Evolutionary conservation across 1,140 invertebrate species (phyloP).

Genomic region (Procambarus clarkii): DNA sequence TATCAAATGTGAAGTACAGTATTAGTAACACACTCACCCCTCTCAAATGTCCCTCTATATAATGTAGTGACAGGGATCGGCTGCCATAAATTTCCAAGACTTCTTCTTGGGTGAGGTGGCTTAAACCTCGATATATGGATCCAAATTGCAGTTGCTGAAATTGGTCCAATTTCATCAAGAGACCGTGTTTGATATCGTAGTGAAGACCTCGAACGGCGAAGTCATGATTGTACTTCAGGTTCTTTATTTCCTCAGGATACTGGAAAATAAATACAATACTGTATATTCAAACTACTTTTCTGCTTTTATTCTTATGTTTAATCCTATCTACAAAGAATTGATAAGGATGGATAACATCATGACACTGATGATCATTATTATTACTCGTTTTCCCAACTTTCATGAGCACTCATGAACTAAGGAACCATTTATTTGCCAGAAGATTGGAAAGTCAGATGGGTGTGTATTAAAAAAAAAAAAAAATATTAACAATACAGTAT

Average conservation of each 20-base stretch:
- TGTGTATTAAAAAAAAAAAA: too few species aligned
- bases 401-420: too few species aligned
- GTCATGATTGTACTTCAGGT: conserved; percentile 89
- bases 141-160: conserved; percentile 97
- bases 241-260: conserved; percentile 92
- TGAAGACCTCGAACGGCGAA: conserved; percentile 96
- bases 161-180: conserved; percentile 96
- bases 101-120: conserved; percentile 88
- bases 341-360: too few species aligned
- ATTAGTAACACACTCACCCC: conserved; percentile 28
- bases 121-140: conserved; percentile 90
- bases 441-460: too few species aligned
- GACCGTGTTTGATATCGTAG: conserved; percentile 96
- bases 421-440: too few species aligned
- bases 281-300: not conserved
- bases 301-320: too few species aligned
- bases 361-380: too few species aligned
- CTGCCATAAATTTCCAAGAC: conserved; percentile 91
- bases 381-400: too few species aligned
- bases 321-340: too few species aligned
- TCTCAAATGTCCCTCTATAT: conserved; percentile 68
- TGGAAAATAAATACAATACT: conserved; percentile 76
- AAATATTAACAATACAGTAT: too few species aligned
- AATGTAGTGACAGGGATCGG: conserved; percentile 77
- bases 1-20: not conserved